Conservation (phyloP, 2,113 vertebrate genomes). For the Stegostoma tigrinum region DNA sequence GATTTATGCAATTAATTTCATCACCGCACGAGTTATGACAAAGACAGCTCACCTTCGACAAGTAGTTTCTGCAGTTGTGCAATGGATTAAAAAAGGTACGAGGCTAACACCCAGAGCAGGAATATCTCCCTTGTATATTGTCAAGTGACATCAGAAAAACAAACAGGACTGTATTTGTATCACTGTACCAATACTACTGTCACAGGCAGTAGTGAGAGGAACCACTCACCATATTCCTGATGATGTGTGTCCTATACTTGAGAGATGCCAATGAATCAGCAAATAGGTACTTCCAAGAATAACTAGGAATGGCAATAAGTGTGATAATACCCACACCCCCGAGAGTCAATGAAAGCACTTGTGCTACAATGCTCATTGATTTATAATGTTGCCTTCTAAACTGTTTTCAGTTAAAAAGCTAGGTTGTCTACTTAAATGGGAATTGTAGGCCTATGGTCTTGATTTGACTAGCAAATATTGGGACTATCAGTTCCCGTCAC, state of each 20-base stretch:
- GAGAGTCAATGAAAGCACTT: background rate
- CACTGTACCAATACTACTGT: background rate
- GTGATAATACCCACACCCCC: background rate
- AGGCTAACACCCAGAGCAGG: background rate
- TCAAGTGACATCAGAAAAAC: background rate
- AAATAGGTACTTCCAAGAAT: background rate
- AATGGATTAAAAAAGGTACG: background rate
- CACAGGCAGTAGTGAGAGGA: background rate
- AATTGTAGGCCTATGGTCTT: background rate
- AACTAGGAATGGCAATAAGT: background rate
- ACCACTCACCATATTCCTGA: background rate
- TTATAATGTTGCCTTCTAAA: background rate
- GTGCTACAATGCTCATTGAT: background rate
- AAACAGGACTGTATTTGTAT: background rate
- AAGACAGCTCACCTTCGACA: background rate
- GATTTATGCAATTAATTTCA: background rate
- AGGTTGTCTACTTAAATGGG: background rate
- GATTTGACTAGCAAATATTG: background rate
- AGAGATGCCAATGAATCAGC: background rate
- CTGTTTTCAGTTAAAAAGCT: background rate
- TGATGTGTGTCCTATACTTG: background rate
- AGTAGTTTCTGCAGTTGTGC: background rate
- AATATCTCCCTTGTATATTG: background rate
- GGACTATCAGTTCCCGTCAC: background rate
- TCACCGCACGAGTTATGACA: background rate